Base-by-base conservation (phyloP, 1,140 invertebrate species). In the Harpegnathos saltator region DNA sequence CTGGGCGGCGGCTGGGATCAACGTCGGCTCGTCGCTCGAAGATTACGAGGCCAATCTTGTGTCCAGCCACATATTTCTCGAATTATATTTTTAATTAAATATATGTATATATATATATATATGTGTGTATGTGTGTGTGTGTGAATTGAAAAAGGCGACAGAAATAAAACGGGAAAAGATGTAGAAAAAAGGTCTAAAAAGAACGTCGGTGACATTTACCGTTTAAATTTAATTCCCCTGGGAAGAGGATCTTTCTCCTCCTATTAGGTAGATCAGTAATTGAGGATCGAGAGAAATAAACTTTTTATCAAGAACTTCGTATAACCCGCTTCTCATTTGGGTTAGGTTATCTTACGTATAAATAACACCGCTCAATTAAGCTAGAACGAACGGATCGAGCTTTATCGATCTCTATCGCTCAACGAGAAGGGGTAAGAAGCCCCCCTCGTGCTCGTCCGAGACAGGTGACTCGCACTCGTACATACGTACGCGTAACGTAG, bases 321-420 rank as follows among this genome's bases (percentile, higher is more conserved):
- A 44, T 44, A 44, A 44, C 0, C 38, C 3, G 38, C 0, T 0
- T 5, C 38, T 65, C 11, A 59, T 9, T 24, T 59, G 38, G 11
- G 38, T 44, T n/a, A 7, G 29, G 5, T 61, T 29, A 75, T 75
- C 19, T 65, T n/a, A 4, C 50, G 26, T 14, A 65, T 33, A 65
- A 65, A 22, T 44, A 24, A 69, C 19, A 12, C 19, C 24, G 29
- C 11, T 66, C 29, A 24, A 77, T 52, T 54, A 78, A 26, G 17
- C 63, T 78, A 38, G 52, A 68, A 69, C 11, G 19, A 54, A 15
- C 19, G 15, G 24, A 56, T 69, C 63, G 33, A 69, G 68, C 33
- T 58, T 69, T 69, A 78, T 78, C 63, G 26, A 56, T 56, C 50
- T n/a, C 50, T n/a, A 56, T 56, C 50, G 26, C 74, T 66, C 61